Base-by-base conservation (phyloP, 2,888 invertebrate species). In the Stegophylla sp. region DNA sequence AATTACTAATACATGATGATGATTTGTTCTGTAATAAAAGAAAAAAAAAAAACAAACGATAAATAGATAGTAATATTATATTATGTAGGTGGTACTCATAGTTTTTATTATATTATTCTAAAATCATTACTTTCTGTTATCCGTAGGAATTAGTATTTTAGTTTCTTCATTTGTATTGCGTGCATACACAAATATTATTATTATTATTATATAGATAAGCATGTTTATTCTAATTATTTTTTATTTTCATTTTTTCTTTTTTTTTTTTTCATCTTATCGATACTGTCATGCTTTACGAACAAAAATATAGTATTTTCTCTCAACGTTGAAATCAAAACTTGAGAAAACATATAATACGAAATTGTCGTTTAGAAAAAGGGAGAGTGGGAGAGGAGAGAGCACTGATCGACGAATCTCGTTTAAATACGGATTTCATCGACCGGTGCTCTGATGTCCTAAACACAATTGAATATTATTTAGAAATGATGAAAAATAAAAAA, bases 281-380 rank as follows among this genome's bases (percentile, higher is more conserved):
- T 34, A 69, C 48, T 79, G 34, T 79, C 48, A 71, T 79, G 79
- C 79, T 71, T 79, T 71, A 71, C 17, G 41, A 23, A 41, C n/a
- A n/a, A n/a, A n/a, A n/a, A n/a, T n/a, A n/a, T n/a, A n/a, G n/a
- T n/a, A n/a, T n/a, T 34, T 41, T 69, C n/a, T 34, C 17, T 61
- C 12, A n/a, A n/a, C n/a, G 15, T 53, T 53, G 13, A 28, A 56
- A 28, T 69, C n/a, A 45, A 53, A 34, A 34, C 1, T n/a, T n/a
- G n/a, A n/a, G n/a, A n/a, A 28, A 51, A 61, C 1, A 41, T 69
- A 48, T 45, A 41, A 48, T 45, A 41, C 5, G n/a, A 61, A 45
- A 10, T 75, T 67, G 15, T 28, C 23, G 23, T 67, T 59, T 67
- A 59, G 5, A 59, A n/a, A n/a, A n/a, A n/a, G n/a, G n/a, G n/a